phyloP scores from a whole-genome alignment of 2,113 vertebrate species.

The Seriola quinqueradiata region DNA sequence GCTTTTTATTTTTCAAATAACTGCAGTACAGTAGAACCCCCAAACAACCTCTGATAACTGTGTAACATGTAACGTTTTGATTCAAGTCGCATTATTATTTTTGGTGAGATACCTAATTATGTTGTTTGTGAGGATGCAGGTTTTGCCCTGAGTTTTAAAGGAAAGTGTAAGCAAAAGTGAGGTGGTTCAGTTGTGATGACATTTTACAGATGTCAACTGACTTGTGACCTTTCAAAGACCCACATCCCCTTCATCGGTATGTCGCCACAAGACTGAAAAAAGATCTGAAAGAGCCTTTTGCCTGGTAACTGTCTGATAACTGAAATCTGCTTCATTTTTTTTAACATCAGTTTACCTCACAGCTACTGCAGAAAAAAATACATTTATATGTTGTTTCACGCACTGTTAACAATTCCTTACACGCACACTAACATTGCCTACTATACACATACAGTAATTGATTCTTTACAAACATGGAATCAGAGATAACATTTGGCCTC shows the following conservation, averaged over 20 bases:
- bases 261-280: not conserved
- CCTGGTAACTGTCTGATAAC: conserved; percentile 3
- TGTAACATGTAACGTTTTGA: not conserved
- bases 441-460: not conserved
- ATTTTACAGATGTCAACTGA: conserved; percentile 49
- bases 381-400: not conserved
- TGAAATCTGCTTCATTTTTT: not conserved
- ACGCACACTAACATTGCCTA: not conserved
- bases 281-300: not conserved
- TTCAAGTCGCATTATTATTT: not conserved
- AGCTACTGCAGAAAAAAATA: not conserved
- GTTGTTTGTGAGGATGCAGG: conserved; percentile 2
- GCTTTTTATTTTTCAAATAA: no score
- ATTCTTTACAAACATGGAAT: conserved; percentile 10
- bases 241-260: conserved; percentile 17
- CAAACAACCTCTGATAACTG: not conserved
- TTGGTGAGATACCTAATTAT: not conserved
- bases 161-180: not conserved
- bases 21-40: not conserved
- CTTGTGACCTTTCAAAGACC: conserved; percentile 56
- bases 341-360: not conserved
- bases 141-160: conserved; percentile 3
- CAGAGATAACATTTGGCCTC: conserved; percentile 34
- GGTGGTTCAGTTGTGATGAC: conserved; percentile 20
- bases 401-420: not conserved